Evolutionary conservation across 2,888 invertebrate genomes (phyloP).

Genomic region (Rhagonycha lutea): DNA sequence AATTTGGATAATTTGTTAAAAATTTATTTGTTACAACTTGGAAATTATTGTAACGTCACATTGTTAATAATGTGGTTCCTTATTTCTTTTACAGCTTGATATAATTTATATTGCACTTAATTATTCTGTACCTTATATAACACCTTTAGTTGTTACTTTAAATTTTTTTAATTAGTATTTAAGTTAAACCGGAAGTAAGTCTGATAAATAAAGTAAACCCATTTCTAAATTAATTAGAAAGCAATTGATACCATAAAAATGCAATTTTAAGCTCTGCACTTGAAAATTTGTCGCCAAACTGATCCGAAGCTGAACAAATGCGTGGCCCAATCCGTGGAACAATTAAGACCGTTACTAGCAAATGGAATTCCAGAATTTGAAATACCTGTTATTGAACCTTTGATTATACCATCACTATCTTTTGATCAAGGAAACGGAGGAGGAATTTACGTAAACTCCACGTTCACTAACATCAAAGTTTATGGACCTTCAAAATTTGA

Average conservation of each 20-base stretch:
- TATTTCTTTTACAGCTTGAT: neutral
- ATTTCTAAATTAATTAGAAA: neutral
- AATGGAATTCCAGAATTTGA: constrained; percentile 53
- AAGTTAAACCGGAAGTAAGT: neutral
- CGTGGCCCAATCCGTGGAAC: constrained; percentile 50
- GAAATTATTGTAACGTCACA: neutral
- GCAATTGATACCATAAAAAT: neutral
- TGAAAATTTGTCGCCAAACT: constrained; percentile 53
- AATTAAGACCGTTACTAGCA: constrained; percentile 50
- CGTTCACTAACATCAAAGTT: constrained; percentile 57
- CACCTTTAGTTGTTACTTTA: neutral
- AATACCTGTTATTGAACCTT: constrained; percentile 56
- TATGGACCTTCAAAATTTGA: constrained; percentile 58
- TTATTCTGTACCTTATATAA: neutral
- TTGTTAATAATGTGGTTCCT: neutral
- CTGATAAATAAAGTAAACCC: neutral
- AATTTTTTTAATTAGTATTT: neutral
- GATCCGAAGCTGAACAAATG: constrained; percentile 56
- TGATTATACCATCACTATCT: constrained; percentile 51
- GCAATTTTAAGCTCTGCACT: constrained; percentile 48
- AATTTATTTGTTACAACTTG: neutral
- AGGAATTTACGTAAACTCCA: constrained; percentile 50
- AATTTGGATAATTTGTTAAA: neutral
- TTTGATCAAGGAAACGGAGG: constrained; percentile 53
- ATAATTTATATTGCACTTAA: neutral